Percentiles rank a stretch among this genome's conserved stretches.
These are phyloP conservation scores for Hycleus cichorii DNA, from an alignment of 1,140 invertebrate species.

Conservation along the genomic window DNA sequence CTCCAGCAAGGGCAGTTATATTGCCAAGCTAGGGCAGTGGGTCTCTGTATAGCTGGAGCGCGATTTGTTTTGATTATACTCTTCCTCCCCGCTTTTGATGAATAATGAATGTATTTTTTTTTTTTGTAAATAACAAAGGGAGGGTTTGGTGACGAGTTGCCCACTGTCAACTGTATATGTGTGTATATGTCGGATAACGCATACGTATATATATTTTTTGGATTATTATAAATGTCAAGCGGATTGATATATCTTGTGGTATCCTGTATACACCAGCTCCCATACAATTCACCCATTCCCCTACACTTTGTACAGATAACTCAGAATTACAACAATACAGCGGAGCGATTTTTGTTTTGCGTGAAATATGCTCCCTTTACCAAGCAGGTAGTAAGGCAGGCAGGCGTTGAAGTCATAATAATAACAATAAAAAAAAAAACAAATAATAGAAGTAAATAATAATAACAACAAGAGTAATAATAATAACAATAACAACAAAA, in stretches of 20 bases:
- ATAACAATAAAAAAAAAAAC: neutral
- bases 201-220: conserved; percentile 25
- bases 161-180: conserved; percentile 20
- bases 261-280: neutral
- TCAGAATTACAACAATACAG: conserved; percentile 8
- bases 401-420: neutral
- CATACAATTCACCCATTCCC: neutral
- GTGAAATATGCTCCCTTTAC: conserved; percentile 15
- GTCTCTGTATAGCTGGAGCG: conserved; percentile 15
- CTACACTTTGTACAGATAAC: conserved; percentile 13
- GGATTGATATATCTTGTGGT: conserved; percentile 27
- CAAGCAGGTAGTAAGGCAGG: no score
- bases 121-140: conserved; percentile 25
- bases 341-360: conserved; percentile 13
- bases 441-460: neutral
- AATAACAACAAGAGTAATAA: no score
- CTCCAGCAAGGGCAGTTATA: conserved; percentile 19
- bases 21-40: conserved; percentile 23
- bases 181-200: conserved; percentile 10
- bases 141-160: conserved; percentile 25
- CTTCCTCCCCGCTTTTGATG: conserved; percentile 24
- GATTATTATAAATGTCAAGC: conserved; percentile 27
- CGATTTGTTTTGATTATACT: conserved; percentile 29
- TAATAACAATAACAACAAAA: neutral
- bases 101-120: conserved; percentile 28